phyloP scores from a whole-genome alignment of 2,888 invertebrate genomes.

The Lasioglossum marginatum region DNA sequence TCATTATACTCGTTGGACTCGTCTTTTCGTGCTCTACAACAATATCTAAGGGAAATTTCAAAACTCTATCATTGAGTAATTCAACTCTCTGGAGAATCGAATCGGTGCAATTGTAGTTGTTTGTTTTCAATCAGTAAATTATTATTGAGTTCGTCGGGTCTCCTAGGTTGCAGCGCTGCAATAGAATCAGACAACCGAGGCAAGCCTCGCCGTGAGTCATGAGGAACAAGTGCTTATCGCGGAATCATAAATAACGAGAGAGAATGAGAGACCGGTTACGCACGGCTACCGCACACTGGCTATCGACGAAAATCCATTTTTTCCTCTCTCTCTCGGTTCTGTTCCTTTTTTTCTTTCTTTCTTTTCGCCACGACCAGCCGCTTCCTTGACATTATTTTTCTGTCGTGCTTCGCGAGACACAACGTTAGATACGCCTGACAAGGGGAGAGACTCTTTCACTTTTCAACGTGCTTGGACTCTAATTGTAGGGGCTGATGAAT shows the following conservation, averaged over 20 bases:
- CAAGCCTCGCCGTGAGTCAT: slow-evolving; percentile 42
- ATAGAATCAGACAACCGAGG: background rate
- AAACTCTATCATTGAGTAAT: background rate
- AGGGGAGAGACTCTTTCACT: background rate
- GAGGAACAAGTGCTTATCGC: slow-evolving; percentile 51
- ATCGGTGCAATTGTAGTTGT: background rate
- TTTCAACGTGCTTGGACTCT: background rate
- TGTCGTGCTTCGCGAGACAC: slow-evolving; percentile 2
- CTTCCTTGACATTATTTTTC: slow-evolving; percentile 47
- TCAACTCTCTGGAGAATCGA: background rate
- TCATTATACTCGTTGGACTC: background rate
- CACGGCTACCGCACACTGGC: background rate
- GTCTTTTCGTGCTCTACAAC: background rate
- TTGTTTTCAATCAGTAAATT: background rate
- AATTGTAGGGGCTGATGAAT: slow-evolving; percentile 4
- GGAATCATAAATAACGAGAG: slow-evolving; percentile 48
- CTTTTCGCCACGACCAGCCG: background rate
- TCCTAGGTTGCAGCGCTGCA: background rate
- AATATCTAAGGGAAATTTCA: background rate
- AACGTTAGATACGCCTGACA: background rate
- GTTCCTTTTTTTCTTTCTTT: slow-evolving; percentile 25
- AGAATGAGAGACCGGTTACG: slow-evolving; percentile 5
- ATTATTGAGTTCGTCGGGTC: background rate
- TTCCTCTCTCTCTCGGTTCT: background rate
- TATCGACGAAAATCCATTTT: slow-evolving; percentile 45